phyloP scores from a whole-genome alignment of 2,113 vertebrate genomes.

The Phalacrocorax carbo region DNA sequence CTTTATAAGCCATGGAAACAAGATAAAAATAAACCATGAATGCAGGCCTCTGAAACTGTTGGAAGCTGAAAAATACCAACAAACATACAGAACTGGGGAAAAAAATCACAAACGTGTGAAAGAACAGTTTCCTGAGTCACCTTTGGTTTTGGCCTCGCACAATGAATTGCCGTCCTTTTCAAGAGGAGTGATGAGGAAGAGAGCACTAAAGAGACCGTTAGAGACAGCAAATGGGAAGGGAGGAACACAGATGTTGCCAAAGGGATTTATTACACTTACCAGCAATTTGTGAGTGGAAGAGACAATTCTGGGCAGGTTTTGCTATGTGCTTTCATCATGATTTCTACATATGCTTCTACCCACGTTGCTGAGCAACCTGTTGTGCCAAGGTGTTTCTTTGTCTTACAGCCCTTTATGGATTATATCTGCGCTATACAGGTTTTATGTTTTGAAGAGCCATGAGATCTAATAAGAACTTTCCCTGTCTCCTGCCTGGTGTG shows the following conservation, averaged over 20 bases:
- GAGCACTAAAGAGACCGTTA: neutral
- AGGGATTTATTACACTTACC: neutral
- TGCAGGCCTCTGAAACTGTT: neutral
- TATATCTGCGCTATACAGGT: neutral
- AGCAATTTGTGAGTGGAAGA: neutral
- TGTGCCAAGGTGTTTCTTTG: neutral
- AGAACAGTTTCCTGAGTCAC: neutral
- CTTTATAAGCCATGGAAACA: neutral
- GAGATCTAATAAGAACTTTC: neutral
- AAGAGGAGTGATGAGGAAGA: neutral
- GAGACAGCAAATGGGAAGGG: neutral
- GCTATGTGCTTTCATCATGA: neutral
- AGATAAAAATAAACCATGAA: neutral
- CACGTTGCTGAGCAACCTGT: neutral
- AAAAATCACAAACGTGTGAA: neutral
- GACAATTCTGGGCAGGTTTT: neutral
- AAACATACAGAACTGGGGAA: neutral
- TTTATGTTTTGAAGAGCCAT: neutral
- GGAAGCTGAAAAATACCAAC: neutral
- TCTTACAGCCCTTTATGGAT: neutral
- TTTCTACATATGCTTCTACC: neutral
- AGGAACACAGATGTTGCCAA: neutral
- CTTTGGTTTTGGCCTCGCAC: neutral
- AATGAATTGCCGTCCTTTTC: neutral
- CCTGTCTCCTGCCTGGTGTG: neutral